These are phyloP conservation scores for Coptotermes formosanus DNA, from an alignment of 1,140 invertebrate genomes.

Conservation along the genomic window DNA sequence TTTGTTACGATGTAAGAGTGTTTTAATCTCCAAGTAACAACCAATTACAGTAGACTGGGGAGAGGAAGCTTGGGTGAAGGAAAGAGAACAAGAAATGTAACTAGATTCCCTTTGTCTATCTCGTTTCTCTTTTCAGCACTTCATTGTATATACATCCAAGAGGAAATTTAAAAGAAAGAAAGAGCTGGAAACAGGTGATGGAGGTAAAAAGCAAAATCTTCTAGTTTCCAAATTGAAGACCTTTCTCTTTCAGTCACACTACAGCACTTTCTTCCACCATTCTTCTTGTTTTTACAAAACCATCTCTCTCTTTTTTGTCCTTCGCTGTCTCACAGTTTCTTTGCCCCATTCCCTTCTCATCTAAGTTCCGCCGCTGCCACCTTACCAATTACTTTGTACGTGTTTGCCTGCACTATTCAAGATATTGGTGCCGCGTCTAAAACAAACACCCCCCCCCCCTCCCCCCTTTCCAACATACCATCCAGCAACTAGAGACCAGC, in stretches of 20 bases:
- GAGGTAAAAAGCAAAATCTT: not conserved
- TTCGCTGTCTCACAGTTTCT: too few species aligned
- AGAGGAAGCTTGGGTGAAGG: not conserved
- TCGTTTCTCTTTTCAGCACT: slow-evolving; percentile 1
- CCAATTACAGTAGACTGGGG: not conserved
- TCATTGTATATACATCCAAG: not conserved
- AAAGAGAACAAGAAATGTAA: not conserved
- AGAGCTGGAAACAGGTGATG: not conserved
- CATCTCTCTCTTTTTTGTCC: too few species aligned
- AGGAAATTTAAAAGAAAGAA: not conserved
- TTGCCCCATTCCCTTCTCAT: too few species aligned
- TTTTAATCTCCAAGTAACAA: not conserved
- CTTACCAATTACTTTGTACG: not conserved
- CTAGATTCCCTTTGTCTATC: not conserved
- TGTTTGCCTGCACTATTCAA: not conserved
- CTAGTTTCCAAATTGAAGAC: not conserved
- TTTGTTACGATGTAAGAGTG: not conserved
- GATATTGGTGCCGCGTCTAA: not conserved
- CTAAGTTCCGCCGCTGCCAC: too few species aligned
- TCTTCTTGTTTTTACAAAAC: too few species aligned
- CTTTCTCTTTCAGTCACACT: not conserved
- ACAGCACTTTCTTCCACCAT: not conserved
- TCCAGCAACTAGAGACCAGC: not conserved
- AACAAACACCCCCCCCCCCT: not conserved
- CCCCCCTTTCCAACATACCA: too few species aligned